These are phyloP conservation scores for Otus sunia DNA, from an alignment of 2,113 vertebrate genomes.

Conservation along the genomic window DNA sequence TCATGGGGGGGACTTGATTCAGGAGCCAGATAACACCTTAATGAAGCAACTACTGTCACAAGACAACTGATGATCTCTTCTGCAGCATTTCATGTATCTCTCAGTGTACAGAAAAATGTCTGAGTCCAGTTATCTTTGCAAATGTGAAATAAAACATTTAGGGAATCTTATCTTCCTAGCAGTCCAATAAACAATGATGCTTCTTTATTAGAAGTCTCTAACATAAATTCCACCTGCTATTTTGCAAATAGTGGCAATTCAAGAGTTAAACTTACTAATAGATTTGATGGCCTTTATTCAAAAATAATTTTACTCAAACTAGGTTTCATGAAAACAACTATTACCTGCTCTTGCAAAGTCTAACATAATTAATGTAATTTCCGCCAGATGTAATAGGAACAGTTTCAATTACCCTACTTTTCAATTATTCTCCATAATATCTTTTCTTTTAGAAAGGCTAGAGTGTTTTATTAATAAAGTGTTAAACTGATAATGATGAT, in stretches of 20 bases:
- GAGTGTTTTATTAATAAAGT: conserved; percentile 37
- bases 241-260: neutral
- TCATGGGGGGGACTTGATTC: neutral
- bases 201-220: neutral
- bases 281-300: neutral
- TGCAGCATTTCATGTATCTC: neutral
- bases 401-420: conserved; percentile 48
- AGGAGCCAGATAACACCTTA: neutral
- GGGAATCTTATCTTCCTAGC: neutral
- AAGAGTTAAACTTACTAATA: neutral
- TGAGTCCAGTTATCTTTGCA: neutral
- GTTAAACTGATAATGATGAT: conserved; percentile 22
- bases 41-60: conserved; percentile 13
- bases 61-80: conserved; percentile 10
- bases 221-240: neutral
- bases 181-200: neutral
- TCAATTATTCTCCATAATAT: conserved; percentile 18
- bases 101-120: neutral
- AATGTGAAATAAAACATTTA: neutral
- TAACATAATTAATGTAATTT: conserved; percentile 35
- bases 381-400: neutral
- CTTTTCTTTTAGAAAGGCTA: neutral
- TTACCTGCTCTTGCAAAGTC: neutral
- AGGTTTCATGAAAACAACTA: neutral
- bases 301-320: neutral